Base-by-base conservation (phyloP, 2,888 invertebrate species). In the Drosophila neotestacea region DNA sequence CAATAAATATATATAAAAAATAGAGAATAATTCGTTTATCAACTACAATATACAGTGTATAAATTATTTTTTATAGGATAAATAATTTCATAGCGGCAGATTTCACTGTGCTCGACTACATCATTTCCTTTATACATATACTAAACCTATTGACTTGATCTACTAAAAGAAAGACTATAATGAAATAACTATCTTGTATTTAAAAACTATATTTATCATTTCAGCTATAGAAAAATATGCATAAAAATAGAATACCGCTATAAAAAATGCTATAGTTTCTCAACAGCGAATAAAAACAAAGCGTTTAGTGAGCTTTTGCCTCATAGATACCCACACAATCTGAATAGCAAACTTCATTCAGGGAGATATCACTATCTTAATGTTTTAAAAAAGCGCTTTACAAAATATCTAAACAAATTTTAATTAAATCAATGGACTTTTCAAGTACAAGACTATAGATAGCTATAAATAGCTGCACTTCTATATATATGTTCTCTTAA, bases 391-490 rank as follows among this genome's bases (percentile, higher is more conserved):
- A 63, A 59, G 55, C 42, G 1, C 27, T 4, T 6, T 4, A 32
- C 6, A 32, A 61, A 70, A 69, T 68, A 80, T 27, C 28, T 81
- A 60, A 52, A 46, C 51, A 83, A 83, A 84, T 71, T 65, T 60
- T 71, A 70, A 77, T 84, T 79, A 50, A n/a, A 46, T 9, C n/a
- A 82, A 82, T 79, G 52, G 42, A 46, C n/a, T 51, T 59, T 42
- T 50, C 6, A 13, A 6, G 34, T 66, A 48, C 13, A n/a, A 4
- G 6, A 0, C 39, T 44, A 13, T n/a, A 16, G 32, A 47, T 47
- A 11, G 6, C 56, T 32, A 39, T 72, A 52, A 54, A 34, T 16
- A 47, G 0, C 5, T 4, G 1, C 0, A 22, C 13, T 22, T n/a
- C 16, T 7, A 10, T 7, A 34, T 16, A 9, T 2, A 6, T 36